A percentile compares a stretch with the other conserved stretches of the same genome.
These are phyloP conservation scores for Dromaius novaehollandiae DNA, from an alignment of 2,113 vertebrate genomes.

Conservation along the genomic window DNA sequence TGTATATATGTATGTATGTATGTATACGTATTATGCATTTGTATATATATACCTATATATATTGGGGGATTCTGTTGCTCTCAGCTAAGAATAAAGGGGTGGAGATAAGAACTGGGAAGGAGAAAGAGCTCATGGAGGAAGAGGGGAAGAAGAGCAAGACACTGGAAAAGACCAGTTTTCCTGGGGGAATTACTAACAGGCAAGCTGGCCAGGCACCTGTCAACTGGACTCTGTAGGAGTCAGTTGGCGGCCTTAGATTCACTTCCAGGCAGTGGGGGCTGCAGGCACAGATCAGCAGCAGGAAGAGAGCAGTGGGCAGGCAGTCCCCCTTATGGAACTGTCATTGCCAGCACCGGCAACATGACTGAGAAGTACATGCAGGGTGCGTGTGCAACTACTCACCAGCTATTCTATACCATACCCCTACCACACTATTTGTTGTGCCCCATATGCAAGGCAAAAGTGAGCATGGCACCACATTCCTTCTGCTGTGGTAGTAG, in stretches of 20 bases:
- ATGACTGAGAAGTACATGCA: not conserved
- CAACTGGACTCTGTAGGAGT: not conserved
- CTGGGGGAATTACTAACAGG: not conserved
- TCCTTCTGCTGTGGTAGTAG: not conserved
- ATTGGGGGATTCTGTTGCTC: not conserved
- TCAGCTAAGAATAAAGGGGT: not conserved
- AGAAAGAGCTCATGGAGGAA: not conserved
- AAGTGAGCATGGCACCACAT: not conserved
- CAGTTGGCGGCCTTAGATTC: not conserved
- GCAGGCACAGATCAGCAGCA: not conserved
- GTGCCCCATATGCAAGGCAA: accelerated
- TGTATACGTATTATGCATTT: not conserved
- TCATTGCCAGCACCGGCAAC: not conserved
- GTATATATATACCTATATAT: not conserved
- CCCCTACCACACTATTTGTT: accelerated
- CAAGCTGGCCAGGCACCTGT: not conserved
- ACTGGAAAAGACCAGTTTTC: not conserved
- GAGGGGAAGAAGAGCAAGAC: not conserved
- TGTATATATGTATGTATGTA: not conserved
- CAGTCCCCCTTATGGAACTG: not conserved
- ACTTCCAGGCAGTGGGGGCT: not conserved
- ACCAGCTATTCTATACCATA: not conserved
- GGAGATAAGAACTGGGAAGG: not conserved
- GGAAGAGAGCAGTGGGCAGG: not conserved
- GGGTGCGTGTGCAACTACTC: accelerated